Conservation (phyloP, 1,140 invertebrate genomes). For the Ceratosolen solmsi region DNA sequence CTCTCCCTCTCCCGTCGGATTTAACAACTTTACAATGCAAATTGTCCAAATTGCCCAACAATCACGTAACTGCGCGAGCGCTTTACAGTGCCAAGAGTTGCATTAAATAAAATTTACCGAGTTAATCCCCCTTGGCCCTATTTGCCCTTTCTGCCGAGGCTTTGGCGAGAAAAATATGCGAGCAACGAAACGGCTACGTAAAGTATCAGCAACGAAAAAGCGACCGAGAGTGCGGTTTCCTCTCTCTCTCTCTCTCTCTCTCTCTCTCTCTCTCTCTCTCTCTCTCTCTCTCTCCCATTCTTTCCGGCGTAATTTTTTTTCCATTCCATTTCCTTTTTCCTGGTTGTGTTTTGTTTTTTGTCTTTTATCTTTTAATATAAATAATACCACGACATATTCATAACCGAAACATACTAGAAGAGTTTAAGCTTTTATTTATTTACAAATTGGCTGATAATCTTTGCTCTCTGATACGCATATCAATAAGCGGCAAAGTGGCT, state of each 20-base stretch:
- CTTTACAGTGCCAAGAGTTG: conserved; percentile 33
- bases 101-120: conserved; percentile 49
- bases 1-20: not conserved
- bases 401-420: no score
- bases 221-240: not conserved
- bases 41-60: conserved; percentile 53
- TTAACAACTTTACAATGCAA: conserved; percentile 53
- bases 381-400: not conserved
- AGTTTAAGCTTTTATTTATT: no score
- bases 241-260: no score
- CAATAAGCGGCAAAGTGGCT: no score
- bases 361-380: not conserved
- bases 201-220: not conserved
- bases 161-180: conserved; percentile 28
- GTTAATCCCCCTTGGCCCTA: conserved; percentile 26
- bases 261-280: no score
- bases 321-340: no score
- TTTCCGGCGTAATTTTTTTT: no score
- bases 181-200: not conserved
- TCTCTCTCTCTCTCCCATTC: no score
- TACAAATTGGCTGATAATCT: no score
- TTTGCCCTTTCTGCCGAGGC: not conserved
- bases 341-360: not conserved
- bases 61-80: conserved; percentile 48
- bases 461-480: no score